Evolutionary conservation across 2,888 invertebrate genomes (phyloP).

Genomic region (Gerris lacustris): DNA sequence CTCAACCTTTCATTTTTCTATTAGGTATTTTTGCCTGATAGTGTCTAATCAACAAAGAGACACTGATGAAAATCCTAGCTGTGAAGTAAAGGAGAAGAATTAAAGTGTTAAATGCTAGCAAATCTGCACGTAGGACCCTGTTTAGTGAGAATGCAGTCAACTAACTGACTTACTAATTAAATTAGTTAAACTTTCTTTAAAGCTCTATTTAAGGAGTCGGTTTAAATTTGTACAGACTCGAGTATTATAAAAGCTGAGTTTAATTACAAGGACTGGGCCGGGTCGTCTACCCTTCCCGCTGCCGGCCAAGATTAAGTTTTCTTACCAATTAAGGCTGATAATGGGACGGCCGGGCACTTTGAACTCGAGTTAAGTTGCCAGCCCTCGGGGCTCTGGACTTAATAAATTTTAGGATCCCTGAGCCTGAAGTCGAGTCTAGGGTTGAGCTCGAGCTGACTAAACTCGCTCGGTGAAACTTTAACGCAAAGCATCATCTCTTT

Average conservation of each 20-base stretch:
- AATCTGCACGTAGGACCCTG: no score
- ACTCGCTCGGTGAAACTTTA: no score
- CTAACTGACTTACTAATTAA: not conserved
- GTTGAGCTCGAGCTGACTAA: no score
- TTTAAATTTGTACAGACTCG: not conserved
- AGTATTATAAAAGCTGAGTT: slow-evolving; percentile 3
- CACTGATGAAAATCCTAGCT: no score
- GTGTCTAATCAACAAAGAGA: no score
- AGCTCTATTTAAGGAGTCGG: not conserved
- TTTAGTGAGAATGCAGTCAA: no score
- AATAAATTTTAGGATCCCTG: not conserved
- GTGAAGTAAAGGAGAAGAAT: no score
- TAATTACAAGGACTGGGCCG: not conserved
- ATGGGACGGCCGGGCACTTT: not conserved
- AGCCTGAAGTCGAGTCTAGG: no score
- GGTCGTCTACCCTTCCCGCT: not conserved
- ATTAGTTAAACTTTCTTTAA: not conserved
- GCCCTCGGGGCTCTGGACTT: not conserved
- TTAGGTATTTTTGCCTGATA: no score
- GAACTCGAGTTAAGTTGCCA: not conserved
- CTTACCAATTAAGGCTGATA: slow-evolving; percentile 1
- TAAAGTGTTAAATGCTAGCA: no score
- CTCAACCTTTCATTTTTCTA: no score
- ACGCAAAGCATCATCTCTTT: no score
- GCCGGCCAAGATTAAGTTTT: not conserved